Base-by-base conservation (phyloP, 2,888 invertebrate species). In the Helleia helle region DNA sequence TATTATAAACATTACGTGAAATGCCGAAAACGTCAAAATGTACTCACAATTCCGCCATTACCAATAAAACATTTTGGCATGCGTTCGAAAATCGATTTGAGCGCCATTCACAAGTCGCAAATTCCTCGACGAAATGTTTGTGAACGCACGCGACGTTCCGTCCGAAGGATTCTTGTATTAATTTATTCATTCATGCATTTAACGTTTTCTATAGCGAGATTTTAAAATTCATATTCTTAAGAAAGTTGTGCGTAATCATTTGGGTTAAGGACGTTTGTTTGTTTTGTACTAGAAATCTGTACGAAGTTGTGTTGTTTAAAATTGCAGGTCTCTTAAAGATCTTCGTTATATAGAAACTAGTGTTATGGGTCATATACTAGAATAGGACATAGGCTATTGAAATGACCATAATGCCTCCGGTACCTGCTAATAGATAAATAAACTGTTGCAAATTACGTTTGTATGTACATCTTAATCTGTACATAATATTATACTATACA, bases 111-210 rank as follows among this genome's bases (percentile, higher is more conserved):
- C 14, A 30, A 31, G 30, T 30, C 11, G 15, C 28, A 51, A 55
- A 56, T 61, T 49, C 50, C 42, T 52, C 38, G 43, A 41, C 41
- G 51, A 48, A 44, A 47, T 31, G 50, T 48, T 49, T 50, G 38
- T 36, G 37, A 15, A 34, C 48, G 43, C 69, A 70, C 62, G 70
- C 68, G 58, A 63, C 52, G 54, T 54, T 44, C 44, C 42, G 36
- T 43, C 45, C 43, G 38, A 48, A 53, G 43, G 52, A 62, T 55
- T 59, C 57, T 55, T 54, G 41, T 47, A n/a, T 54, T 56, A 54
- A 51, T 49, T 51, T 51, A 55, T 50, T 51, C 51, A 46, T 43
- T 42, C 47, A 52, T 50, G 49, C 36, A 50, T 49, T 44, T 34
- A 43, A 40, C 41, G 48, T 53, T 52, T 51, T 54, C 43, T 47